Percentiles rank a stretch among this genome's conserved stretches.
These are phyloP conservation scores for Stenichneumon culpator DNA, from an alignment of 2,888 invertebrate species.

Conservation along the genomic window DNA sequence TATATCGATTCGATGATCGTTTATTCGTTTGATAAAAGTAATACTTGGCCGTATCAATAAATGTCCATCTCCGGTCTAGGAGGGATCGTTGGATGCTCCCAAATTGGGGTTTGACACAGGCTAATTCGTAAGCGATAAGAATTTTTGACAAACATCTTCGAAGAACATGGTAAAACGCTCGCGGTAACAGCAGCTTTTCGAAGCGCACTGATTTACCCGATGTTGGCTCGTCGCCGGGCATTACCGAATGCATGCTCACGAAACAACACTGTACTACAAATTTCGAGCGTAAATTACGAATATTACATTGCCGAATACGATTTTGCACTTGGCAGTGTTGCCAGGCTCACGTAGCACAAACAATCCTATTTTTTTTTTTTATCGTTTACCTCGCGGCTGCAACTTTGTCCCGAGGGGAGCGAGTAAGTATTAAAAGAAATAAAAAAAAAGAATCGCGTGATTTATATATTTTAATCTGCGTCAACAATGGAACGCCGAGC, in stretches of 20 bases:
- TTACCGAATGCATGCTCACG: background rate
- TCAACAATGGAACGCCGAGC: constrained; percentile 32
- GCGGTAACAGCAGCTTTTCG: background rate
- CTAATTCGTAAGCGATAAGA: background rate
- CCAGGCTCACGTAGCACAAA: background rate
- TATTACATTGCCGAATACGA: background rate
- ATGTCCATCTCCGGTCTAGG: background rate
- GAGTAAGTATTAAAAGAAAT: constrained; percentile 49
- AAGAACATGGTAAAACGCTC: background rate
- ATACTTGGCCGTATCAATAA: background rate
- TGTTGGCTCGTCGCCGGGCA: background rate
- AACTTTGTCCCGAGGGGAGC: constrained; percentile 35
- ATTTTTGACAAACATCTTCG: background rate
- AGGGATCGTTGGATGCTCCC: background rate
- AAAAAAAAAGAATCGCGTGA: constrained; percentile 35
- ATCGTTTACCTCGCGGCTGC: constrained; percentile 17
- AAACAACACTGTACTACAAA: constrained; percentile 2
- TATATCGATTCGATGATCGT: background rate
- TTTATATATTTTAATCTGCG: constrained; percentile 33
- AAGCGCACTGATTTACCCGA: background rate
- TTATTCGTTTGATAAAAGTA: background rate
- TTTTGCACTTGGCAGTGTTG: constrained; percentile 30
- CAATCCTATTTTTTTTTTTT: background rate
- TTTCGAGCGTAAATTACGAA: background rate
- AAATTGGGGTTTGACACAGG: background rate